A percentile compares a stretch with the other conserved stretches of the same genome.
phyloP scores from a whole-genome alignment of 2,888 invertebrate species.

The Elmis aenea region DNA sequence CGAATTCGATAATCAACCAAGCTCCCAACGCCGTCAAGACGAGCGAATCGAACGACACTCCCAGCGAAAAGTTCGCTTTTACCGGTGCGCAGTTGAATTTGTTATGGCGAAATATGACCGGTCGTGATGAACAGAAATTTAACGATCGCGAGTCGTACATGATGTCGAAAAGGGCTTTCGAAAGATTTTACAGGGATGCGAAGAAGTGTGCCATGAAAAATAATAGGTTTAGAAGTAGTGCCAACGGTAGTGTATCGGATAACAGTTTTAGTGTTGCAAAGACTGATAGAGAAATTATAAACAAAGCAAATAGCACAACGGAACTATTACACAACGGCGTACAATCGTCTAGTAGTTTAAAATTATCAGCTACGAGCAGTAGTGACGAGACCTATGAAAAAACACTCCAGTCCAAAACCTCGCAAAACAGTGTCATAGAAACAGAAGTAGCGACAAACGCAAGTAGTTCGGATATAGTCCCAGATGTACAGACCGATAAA shows the following conservation, averaged over 20 bases:
- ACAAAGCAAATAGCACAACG: too few relatives aligned
- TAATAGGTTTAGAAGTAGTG: slow-evolving; percentile 12
- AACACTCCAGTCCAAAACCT: too few relatives aligned
- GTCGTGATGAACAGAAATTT: slow-evolving; percentile 43
- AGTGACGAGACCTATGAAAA: too few relatives aligned
- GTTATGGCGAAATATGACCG: slow-evolving; percentile 47
- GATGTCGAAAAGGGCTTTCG: slow-evolving; percentile 44
- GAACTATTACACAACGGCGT: too few relatives aligned
- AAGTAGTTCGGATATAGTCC: too few relatives aligned
- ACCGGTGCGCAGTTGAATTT: slow-evolving; percentile 45
- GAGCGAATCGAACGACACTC: slow-evolving; percentile 4
- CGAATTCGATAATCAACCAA: slow-evolving; percentile 36
- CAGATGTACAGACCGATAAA: too few relatives aligned
- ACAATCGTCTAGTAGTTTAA: too few relatives aligned
- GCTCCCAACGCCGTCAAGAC: slow-evolving; percentile 21
- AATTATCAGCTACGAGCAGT: too few relatives aligned
- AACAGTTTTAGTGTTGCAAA: slow-evolving; percentile 1
- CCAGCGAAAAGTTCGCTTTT: slow-evolving; percentile 25
- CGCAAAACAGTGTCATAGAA: too few relatives aligned
- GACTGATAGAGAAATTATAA: slow-evolving; percentile 3
- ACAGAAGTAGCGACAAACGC: too few relatives aligned
- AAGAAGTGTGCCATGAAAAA: slow-evolving; percentile 31
- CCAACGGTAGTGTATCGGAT: slow-evolving; percentile 3
- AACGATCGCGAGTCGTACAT: slow-evolving; percentile 40
- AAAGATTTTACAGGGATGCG: slow-evolving; percentile 46